Evolutionary conservation across 2,888 invertebrate genomes (phyloP), one percentile per base, ranked within the genome.

Genomic region (Melieria picta): DNA sequence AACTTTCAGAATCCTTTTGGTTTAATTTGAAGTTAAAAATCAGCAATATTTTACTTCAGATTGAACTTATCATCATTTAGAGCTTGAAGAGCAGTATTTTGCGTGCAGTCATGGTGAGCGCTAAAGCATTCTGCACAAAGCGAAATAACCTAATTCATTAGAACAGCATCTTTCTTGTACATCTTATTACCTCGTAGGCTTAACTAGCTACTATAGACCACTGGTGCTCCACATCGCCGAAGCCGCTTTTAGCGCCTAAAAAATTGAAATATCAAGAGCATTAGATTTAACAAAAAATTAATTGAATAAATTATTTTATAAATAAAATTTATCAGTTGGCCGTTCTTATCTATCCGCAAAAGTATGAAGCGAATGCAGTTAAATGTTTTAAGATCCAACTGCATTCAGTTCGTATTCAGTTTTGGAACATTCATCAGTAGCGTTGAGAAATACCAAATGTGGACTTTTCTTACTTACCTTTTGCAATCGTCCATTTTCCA

Each of bases 311-410:
- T 9, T 4, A 11, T 30, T 13, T 13, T 13, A 46, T 13, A 7
- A 43, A 61, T 7, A 7, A 13, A 11, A 13, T 52, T 43, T 16
- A 9, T 74, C 74, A 74, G 74, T 57, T 74, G 74, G 74, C 74
- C 74, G 74, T 74, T 74, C 74, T 74, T 74, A 72, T 74, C 67
- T 72, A 68, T 74, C 74, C 70, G 63, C 74, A 74, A 74, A n/a
- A 64, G 42, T 58, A 60, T 45, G 6, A 68, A 62, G 30, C 9
- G 52, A 65, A 67, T 62, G 52, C 50, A 72, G 67, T 60, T 64
- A 60, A 50, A 71, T 63, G 30, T 30, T 13, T 60, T 47, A 11
- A 65, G 42, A 60, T 58, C 48, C 62, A 73, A 68, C 60, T 62
- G 47, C 62, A 57, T 56, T 47, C 10, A 50, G 68, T 69, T 52